Evolutionary conservation across 2,888 invertebrate species (phyloP).

Genomic region (Rotaria macrura): DNA sequence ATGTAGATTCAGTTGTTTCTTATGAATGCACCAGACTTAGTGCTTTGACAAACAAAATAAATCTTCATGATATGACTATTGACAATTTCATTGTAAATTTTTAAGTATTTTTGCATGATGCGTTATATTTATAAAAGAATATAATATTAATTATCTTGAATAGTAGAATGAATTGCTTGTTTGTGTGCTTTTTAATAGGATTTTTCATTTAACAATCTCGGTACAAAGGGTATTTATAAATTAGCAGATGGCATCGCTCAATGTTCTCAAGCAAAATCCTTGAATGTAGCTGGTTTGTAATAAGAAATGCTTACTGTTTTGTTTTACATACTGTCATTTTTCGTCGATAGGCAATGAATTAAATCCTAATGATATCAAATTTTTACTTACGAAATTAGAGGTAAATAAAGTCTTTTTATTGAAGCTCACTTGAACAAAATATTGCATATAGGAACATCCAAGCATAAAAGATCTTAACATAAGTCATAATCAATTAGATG

Average conservation of each 20-base stretch:
- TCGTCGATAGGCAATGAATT: not conserved
- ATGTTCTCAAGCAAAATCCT: not conserved
- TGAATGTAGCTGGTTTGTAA: not conserved
- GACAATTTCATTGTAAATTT: too few relatives aligned
- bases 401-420: not conserved
- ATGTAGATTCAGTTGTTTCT: too few relatives aligned
- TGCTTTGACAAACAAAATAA: too few relatives aligned
- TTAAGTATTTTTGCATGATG: too few relatives aligned
- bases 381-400: not conserved
- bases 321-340: not conserved
- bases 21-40: too few relatives aligned
- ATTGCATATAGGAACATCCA: not conserved
- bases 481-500: constrained; percentile 4
- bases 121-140: not conserved
- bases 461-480: not conserved
- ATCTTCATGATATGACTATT: too few relatives aligned
- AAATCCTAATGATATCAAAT: not conserved
- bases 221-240: not conserved
- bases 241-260: not conserved
- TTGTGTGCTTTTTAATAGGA: not conserved
- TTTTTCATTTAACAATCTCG: constrained; percentile 13
- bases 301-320: not conserved
- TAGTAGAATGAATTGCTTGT: not conserved
- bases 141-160: not conserved
- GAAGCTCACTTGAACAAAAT: not conserved